These are phyloP conservation scores for Dinoponera quadriceps DNA, from an alignment of 1,140 invertebrate species.

Conservation along the genomic window DNA sequence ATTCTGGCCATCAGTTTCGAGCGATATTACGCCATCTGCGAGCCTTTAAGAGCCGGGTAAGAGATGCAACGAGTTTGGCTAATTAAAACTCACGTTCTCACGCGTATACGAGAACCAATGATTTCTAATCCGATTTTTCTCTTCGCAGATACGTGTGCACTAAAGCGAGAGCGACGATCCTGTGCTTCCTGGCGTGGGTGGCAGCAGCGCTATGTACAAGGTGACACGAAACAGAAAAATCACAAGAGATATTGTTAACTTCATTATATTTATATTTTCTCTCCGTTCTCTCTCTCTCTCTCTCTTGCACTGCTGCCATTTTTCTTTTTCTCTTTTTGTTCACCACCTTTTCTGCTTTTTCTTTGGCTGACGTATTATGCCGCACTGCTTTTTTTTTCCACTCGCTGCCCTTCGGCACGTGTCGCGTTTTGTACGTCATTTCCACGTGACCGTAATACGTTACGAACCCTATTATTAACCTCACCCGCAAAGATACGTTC, in stretches of 20 bases:
- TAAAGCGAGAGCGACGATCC: constrained; percentile 92
- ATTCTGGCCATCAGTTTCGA: constrained; percentile 97
- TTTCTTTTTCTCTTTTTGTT: not conserved
- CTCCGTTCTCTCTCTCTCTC: not conserved
- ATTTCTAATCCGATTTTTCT: not conserved
- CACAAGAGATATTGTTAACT: not conserved
- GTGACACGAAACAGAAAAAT: constrained; percentile 84
- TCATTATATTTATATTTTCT: not conserved
- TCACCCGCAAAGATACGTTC: not conserved
- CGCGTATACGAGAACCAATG: not conserved
- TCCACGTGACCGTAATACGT: constrained; percentile 21
- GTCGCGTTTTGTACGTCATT: not conserved
- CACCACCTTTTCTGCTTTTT: not conserved
- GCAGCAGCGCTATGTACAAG: constrained; percentile 94
- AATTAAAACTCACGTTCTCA: not conserved
- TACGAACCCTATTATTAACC: constrained; percentile 27
- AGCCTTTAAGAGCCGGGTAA: constrained; percentile 93
- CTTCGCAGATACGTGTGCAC: constrained; percentile 92
- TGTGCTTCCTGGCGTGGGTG: constrained; percentile 94
- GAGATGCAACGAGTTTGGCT: constrained; percentile 9
- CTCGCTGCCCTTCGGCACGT: not conserved
- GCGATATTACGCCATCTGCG: constrained; percentile 97
- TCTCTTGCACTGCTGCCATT: not conserved
- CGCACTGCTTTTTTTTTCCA: not conserved
- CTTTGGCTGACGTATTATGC: constrained; percentile 31